Percentiles rank a stretch among this genome's conserved stretches.
Evolutionary conservation across 2,113 vertebrate species (phyloP).

Genomic region (Ivindomyrus marchei): DNA sequence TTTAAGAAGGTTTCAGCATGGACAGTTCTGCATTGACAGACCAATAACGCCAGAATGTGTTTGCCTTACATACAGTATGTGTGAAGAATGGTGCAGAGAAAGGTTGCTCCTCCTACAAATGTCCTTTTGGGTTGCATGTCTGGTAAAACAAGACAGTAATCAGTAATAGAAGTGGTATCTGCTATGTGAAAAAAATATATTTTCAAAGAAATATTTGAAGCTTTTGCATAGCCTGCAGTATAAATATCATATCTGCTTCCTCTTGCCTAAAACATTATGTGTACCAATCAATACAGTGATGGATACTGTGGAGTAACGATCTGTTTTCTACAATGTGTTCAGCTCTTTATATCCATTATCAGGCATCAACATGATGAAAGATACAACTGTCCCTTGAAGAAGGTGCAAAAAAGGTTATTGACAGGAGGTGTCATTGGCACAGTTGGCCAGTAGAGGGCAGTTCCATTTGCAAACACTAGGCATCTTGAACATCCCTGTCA

Average conservation of each 20-base stretch:
- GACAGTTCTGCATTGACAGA: not conserved
- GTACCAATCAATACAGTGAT: not conserved
- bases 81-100: not conserved
- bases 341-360: not conserved
- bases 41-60: not conserved
- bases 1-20: not conserved
- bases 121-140: not conserved
- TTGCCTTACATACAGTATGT: not conserved
- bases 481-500: not conserved
- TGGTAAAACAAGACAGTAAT: not conserved
- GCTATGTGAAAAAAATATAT: not conserved
- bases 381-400: not conserved
- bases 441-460: not conserved
- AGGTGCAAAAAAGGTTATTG: not conserved
- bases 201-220: not conserved
- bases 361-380: not conserved
- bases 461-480: not conserved
- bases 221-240: not conserved
- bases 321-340: not conserved
- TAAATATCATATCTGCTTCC: not conserved
- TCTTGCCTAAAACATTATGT: not conserved
- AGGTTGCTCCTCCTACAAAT: not conserved
- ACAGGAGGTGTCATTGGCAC: not conserved
- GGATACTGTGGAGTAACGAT: not conserved
- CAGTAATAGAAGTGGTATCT: not conserved